These are phyloP conservation scores for Hydra vulgaris DNA, from an alignment of 30 jellyfish, hydroid and myxozoan species.

Conservation along the genomic window DNA sequence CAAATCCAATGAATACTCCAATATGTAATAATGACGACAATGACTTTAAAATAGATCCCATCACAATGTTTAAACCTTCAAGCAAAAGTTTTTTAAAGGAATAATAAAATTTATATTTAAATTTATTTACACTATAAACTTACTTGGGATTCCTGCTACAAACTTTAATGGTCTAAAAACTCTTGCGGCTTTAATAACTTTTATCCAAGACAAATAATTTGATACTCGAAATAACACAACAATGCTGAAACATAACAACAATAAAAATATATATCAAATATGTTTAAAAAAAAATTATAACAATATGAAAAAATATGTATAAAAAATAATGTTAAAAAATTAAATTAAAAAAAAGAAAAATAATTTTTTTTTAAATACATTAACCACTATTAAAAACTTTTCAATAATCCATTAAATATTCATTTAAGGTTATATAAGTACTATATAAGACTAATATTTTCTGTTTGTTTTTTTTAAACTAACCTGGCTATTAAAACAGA, in stretches of 20 bases:
- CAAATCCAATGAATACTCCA: slow-evolving; percentile 52
- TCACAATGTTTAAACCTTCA: slow-evolving; percentile 55
- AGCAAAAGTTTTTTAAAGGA: not conserved
- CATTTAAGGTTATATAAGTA: too few species aligned
- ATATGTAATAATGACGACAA: slow-evolving; percentile 47
- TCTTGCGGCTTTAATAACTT: slow-evolving; percentile 56
- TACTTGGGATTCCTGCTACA: slow-evolving; percentile 58
- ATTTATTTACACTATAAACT: too few species aligned
- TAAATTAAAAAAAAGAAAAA: too few species aligned
- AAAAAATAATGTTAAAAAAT: too few species aligned
- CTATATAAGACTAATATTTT: too few species aligned
- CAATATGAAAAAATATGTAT: too few species aligned
- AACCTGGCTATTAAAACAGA: slow-evolving; percentile 20
- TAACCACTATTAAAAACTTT: too few species aligned
- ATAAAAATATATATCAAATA: too few species aligned
- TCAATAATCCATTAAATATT: too few species aligned
- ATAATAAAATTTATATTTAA: too few species aligned
- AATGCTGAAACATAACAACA: not conserved
- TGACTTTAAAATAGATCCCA: slow-evolving; percentile 63
- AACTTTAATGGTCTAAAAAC: slow-evolving; percentile 63
- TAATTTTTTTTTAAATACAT: too few species aligned
- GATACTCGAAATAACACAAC: slow-evolving; percentile 28
- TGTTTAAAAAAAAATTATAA: too few species aligned
- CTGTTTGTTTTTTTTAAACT: not conserved
- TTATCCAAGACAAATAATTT: slow-evolving; percentile 43